These are phyloP conservation scores for Bombus pyrosoma DNA, from an alignment of 1,140 invertebrate species.

Conservation along the genomic window DNA sequence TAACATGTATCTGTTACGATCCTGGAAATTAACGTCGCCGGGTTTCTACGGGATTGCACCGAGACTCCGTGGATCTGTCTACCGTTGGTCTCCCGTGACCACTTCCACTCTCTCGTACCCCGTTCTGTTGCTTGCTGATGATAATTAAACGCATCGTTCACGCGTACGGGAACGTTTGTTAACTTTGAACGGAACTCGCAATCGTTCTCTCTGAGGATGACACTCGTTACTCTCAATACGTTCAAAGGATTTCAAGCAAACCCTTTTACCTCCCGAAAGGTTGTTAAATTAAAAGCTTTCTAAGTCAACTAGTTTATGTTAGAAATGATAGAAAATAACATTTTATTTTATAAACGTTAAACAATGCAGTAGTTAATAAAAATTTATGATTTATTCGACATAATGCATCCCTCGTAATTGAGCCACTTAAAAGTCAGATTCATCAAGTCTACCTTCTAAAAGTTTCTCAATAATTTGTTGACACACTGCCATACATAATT, in stretches of 20 bases:
- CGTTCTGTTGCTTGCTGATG: constrained; percentile 31
- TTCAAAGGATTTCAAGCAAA: not conserved
- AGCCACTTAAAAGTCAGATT: not conserved
- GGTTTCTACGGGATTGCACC: constrained; percentile 59
- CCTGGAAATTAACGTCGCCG: constrained; percentile 58
- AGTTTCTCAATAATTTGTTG: not conserved
- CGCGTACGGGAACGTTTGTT: not conserved
- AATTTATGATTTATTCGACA: not conserved
- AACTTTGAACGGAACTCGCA: not conserved
- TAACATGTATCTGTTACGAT: constrained; percentile 44
- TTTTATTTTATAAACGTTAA: not conserved
- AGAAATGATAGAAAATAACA: not conserved
- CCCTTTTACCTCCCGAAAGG: not conserved
- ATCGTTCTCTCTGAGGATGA: not conserved
- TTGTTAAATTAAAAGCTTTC: not conserved
- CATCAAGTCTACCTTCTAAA: not conserved
- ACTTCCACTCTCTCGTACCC: constrained; percentile 29
- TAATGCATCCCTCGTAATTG: not conserved
- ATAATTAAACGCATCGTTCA: constrained; percentile 51
- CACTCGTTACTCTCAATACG: not conserved
- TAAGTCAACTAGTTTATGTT: too few relatives aligned
- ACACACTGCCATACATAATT: not conserved
- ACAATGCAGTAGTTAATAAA: not conserved
- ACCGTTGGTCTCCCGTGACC: constrained; percentile 38
- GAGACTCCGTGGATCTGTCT: constrained; percentile 44